Base-by-base conservation (phyloP, 1,140 invertebrate species). In the Zelostemma sp. region DNA sequence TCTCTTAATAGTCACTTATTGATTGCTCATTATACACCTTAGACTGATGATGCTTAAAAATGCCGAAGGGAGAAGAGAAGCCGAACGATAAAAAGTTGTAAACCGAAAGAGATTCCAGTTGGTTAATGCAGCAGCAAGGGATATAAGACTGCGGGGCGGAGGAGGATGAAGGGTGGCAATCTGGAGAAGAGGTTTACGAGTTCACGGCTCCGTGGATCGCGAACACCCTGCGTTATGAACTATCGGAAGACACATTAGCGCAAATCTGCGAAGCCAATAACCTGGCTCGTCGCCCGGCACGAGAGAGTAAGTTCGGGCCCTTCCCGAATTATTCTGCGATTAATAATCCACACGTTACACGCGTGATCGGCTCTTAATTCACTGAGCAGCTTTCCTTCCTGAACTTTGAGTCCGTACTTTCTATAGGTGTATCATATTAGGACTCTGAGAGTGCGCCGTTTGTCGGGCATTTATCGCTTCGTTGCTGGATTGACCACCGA, bases 261-360 rank as follows among this genome's bases (percentile, higher is more conserved):
- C 76, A 75, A 82, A 81, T 79, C 79, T 81, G 81, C 71, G 74
- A 74, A 70, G 73, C 80, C 80, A 83, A 83, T 84, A 84, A 83
- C 76, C 81, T 72, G 77, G 71, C 69, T 71, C 75, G 68, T 38
- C 57, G 71, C 41, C 49, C 61, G 58, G 68, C 62, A 57, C 41
- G 65, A 54, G 60, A 21, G 18, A 15, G 12, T 35, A 35, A 12
- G 40, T 12, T n/a, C n/a, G 40, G 56, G 56, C 65, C 66, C 65
- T 68, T 73, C 76, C 77, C 75, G 78, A 82, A 84, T 84, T 84
- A 83, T 83, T 78, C 80, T 49, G 68, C 80, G 81, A 84, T 83
- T 83, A 82, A 84, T 84, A 83, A 84, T 84, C 80, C 73, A 68
- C 74, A 69, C 74, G 80, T 84, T 84, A 83, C 80, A 83, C 82